Base-by-base conservation (phyloP, 2,113 vertebrate species). In the Pelobates fuscus region DNA sequence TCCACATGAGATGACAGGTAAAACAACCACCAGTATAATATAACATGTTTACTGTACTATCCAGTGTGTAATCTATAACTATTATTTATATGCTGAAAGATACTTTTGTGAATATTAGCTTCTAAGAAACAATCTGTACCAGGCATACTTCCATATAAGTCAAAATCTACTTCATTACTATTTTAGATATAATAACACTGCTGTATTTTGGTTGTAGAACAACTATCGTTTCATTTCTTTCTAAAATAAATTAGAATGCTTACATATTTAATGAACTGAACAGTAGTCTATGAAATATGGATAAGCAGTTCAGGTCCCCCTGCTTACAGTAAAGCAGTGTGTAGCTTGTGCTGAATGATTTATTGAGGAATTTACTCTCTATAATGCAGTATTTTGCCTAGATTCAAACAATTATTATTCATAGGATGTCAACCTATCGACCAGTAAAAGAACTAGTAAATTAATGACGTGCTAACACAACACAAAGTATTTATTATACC, bases 201-300 rank as follows among this genome's bases (percentile, higher is more conserved):
- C 15, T 54, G 29, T 64, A 57, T 57, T 74, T 74, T 74, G 46
- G 29, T 23, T 65, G 32, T 26, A 41, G 61, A 65, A 74, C 61
- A 74, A 65, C 60, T 57, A 74, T 65, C 27, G 25, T 57, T 64
- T 64, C 46, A 64, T 64, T 74, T 74, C 29, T 26, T 74, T 65
- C 71, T 65, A 29, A 74, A 57, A 74, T 65, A 74, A 74, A 74
- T 65, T 65, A 64, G 60, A 65, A 64, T 74, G 23, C 29, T 55
- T 74, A 65, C 71, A 74, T 74, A 49, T 74, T 74, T 64, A 74
- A 74, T 65, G 71, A 74, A 43, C 30, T 64, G 29, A 44, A 30
- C 71, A 64, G 37, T 49, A 65, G 44, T 74, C 29, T n/a, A 74
- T 74, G 65, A 74, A 74, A 74, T 74, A 74, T 74, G 61, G 64